Conservation (phyloP, 1,140 invertebrate species). For the Lepidurus arcticus region DNA sequence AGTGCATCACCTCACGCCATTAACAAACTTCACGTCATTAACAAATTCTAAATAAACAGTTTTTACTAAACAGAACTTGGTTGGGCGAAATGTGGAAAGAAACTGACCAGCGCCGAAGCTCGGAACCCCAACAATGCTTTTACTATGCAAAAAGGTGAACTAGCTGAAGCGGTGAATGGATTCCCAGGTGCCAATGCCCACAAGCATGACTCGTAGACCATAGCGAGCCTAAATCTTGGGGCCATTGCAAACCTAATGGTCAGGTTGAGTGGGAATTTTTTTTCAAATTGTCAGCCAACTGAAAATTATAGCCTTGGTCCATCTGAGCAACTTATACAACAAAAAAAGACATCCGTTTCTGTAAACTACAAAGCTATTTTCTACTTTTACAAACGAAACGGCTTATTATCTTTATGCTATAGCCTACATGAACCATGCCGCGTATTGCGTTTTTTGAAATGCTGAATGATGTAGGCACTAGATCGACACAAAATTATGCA, state of each 20-base stretch:
- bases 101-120: neutral
- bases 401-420: neutral
- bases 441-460: neutral
- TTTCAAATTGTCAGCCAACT: neutral
- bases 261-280: neutral
- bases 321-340: neutral
- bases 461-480: neutral
- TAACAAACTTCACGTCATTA: neutral
- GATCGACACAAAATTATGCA: neutral
- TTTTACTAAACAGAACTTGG: neutral
- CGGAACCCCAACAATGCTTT: neutral
- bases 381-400: neutral
- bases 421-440: neutral
- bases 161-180: conserved; percentile 7
- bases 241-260: neutral
- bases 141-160: neutral
- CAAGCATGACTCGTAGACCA: conserved; percentile 8
- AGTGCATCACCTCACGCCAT: neutral
- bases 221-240: neutral
- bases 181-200: conserved; percentile 14
- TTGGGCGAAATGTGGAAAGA: neutral
- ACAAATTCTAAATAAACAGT: neutral
- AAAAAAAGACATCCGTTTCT: neutral
- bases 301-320: neutral
- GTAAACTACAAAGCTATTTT: neutral